Evolutionary conservation across 2,888 invertebrate genomes (phyloP).

Genomic region (Pantelozetes paolii): DNA sequence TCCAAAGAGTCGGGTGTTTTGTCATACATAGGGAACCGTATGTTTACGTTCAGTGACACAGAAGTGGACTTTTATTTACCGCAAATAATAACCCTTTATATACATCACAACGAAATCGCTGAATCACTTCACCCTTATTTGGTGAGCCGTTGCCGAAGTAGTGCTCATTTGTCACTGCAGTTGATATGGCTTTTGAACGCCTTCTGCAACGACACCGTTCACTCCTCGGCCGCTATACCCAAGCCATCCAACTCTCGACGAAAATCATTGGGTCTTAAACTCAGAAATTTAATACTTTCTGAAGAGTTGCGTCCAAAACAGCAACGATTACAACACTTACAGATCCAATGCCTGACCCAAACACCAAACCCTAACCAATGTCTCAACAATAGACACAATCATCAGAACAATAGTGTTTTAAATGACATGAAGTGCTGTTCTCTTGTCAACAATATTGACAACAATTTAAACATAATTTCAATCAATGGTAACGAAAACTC

Average conservation of each 20-base stretch:
- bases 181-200: conserved; percentile 96
- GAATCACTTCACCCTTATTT: conserved; percentile 83
- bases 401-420: not conserved
- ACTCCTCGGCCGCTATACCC: not conserved
- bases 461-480: not conserved
- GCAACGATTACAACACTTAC: not conserved
- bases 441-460: not conserved
- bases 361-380: not conserved
- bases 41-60: conserved; percentile 85
- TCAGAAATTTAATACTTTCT: conserved; percentile 68
- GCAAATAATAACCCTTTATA: conserved; percentile 95
- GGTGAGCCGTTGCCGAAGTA: conserved; percentile 75
- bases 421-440: not conserved
- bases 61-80: conserved; percentile 98
- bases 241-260: conserved; percentile 60
- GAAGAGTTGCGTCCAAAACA: conserved; percentile 59
- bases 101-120: conserved; percentile 95
- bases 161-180: conserved; percentile 91
- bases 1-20: conserved; percentile 97
- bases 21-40: conserved; percentile 93
- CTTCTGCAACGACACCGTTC: conserved; percentile 68
- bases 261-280: conserved; percentile 67
- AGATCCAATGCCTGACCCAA: not conserved
- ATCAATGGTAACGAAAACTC: not conserved
- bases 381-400: not conserved